These are phyloP conservation scores for Tenrec ecaudatus DNA, from an alignment of 2,113 vertebrate genomes.

Conservation along the genomic window DNA sequence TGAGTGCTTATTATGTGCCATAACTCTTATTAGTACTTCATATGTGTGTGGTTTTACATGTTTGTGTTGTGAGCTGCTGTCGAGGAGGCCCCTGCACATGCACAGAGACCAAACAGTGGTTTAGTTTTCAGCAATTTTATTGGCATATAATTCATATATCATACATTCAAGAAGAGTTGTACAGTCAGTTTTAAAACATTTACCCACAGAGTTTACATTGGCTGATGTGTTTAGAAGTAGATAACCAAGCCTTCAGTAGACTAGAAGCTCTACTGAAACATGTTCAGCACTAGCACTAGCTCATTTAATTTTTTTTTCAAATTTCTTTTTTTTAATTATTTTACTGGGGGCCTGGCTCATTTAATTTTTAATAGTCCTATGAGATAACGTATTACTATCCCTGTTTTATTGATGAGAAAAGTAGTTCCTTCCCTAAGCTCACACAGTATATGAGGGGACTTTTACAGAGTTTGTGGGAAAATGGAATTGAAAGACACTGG, in stretches of 20 bases:
- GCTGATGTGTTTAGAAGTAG: neutral
- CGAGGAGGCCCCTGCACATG: neutral
- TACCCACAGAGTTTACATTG: neutral
- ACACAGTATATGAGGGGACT: neutral
- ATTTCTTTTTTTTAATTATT: too few relatives aligned
- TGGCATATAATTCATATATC: too few relatives aligned
- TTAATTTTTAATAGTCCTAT: neutral
- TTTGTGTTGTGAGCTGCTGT: neutral
- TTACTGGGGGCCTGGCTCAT: too few relatives aligned
- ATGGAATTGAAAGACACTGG: too few relatives aligned
- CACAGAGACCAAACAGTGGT: neutral
- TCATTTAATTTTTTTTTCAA: conserved; percentile 44
- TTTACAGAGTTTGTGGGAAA: too few relatives aligned
- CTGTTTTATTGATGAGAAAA: neutral
- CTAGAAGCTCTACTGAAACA: neutral
- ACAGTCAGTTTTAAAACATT: too few relatives aligned
- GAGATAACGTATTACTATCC: neutral
- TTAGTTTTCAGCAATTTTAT: too few relatives aligned
- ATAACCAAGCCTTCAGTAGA: neutral
- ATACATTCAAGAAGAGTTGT: too few relatives aligned
- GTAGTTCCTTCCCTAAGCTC: neutral
- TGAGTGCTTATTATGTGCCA: neutral
- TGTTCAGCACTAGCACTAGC: neutral
- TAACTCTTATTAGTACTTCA: neutral
- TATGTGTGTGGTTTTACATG: too few relatives aligned